These are phyloP conservation scores for Lasioglossum morio DNA, from an alignment of 2,888 invertebrate species.

Conservation along the genomic window DNA sequence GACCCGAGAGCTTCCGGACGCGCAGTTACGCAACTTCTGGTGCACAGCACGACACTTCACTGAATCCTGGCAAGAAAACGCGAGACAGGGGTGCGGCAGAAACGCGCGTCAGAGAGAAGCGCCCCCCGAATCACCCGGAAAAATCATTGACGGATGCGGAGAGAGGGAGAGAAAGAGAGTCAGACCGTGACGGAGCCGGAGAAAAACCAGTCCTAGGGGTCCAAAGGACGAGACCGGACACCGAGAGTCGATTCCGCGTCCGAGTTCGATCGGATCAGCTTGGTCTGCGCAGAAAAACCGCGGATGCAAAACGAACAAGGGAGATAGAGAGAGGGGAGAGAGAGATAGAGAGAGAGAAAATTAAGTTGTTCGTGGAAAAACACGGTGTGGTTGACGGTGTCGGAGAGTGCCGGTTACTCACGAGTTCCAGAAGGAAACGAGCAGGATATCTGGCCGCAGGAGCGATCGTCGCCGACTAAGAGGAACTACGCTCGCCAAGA, in stretches of 20 bases:
- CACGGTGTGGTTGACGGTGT: neutral
- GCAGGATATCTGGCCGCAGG: conserved; percentile 61
- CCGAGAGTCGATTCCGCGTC: neutral
- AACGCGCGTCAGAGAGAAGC: neutral
- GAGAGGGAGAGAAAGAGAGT: neutral
- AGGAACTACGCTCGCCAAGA: conserved; percentile 78
- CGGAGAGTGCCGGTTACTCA: conserved; percentile 28
- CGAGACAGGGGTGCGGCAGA: conserved; percentile 5
- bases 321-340: neutral
- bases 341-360: neutral
- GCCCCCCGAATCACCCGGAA: neutral
- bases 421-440: conserved; percentile 27
- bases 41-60: conserved; percentile 4
- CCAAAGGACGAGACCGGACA: neutral
- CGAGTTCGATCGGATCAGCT: conserved; percentile 2
- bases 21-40: neutral
- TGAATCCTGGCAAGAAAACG: conserved; percentile 1
- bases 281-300: conserved; percentile 1
- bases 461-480: conserved; percentile 75
- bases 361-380: neutral
- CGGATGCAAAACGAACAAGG: neutral
- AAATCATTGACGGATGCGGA: neutral
- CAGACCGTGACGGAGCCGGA: neutral
- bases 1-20: neutral
- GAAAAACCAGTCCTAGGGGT: neutral